Evolutionary conservation across 2,113 vertebrate genomes (phyloP).

Genomic region (Anser brachyrhynchus): DNA sequence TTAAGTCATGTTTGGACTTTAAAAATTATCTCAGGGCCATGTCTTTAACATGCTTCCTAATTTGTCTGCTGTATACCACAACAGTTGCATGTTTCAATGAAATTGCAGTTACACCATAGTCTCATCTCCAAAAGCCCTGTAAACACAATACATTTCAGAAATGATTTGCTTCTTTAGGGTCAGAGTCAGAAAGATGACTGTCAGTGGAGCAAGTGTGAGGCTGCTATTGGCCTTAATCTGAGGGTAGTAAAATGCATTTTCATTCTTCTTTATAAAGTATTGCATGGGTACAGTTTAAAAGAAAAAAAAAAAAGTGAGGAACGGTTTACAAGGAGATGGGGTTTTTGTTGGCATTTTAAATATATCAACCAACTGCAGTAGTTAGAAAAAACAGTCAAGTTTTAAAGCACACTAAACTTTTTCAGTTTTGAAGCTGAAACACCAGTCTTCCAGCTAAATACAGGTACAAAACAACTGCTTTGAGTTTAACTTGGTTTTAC

Average conservation of each 20-base stretch:
- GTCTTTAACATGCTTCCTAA: background rate
- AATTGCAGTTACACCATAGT: background rate
- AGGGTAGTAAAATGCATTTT: constrained; percentile 13
- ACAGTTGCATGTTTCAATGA: constrained; percentile 3
- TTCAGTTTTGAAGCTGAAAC: background rate
- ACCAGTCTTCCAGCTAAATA: background rate
- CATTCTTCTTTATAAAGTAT: background rate
- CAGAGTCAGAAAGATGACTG: constrained; percentile 38
- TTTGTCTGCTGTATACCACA: constrained; percentile 15
- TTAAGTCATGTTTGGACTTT: background rate
- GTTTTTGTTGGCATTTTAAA: background rate
- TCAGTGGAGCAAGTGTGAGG: constrained; percentile 15
- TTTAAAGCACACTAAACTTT: background rate
- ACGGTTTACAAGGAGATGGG: background rate
- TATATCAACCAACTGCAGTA: background rate
- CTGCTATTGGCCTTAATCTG: constrained; percentile 32
- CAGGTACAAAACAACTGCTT: background rate
- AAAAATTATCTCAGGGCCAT: background rate
- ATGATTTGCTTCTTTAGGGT: constrained; percentile 7
- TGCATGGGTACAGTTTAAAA: background rate
- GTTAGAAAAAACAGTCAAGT: background rate
- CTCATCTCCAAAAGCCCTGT: constrained; percentile 9
- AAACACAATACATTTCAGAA: constrained; percentile 44
- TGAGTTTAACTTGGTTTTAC: background rate
- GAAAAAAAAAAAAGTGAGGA: background rate